These are phyloP conservation scores for Hofmannophila pseudospretella DNA, from an alignment of 2,888 invertebrate genomes.

Conservation along the genomic window DNA sequence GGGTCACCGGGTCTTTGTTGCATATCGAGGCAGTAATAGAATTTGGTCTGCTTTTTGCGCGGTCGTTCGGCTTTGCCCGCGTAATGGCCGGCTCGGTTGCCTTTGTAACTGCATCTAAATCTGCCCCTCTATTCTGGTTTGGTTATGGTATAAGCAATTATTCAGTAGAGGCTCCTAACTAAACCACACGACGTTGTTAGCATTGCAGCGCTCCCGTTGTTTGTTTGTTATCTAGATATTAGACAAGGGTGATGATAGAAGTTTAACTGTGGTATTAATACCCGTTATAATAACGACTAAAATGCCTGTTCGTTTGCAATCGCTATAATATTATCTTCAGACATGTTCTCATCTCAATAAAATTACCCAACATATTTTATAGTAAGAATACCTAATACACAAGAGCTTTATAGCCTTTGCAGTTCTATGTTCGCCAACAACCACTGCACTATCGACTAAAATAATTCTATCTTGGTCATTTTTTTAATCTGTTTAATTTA, in stretches of 20 bases:
- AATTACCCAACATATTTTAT: too few relatives aligned
- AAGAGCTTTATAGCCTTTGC: too few relatives aligned
- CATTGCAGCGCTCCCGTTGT: constrained; percentile 9
- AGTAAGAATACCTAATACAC: too few relatives aligned
- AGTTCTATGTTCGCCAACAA: too few relatives aligned
- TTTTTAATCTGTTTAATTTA: too few relatives aligned
- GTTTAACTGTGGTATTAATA: background rate
- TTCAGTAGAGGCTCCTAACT: constrained; percentile 22
- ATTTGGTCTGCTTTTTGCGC: constrained; percentile 76
- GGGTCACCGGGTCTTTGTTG: constrained; percentile 73
- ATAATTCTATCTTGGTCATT: too few relatives aligned
- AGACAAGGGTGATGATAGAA: constrained; percentile 1
- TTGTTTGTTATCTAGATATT: constrained; percentile 10
- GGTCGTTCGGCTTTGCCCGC: constrained; percentile 49
- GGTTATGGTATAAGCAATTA: constrained; percentile 49
- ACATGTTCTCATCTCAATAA: too few relatives aligned
- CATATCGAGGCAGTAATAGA: constrained; percentile 74
- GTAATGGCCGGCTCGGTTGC: constrained; percentile 68
- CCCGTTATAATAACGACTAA: too few relatives aligned
- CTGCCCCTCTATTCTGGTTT: constrained; percentile 51
- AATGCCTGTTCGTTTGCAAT: too few relatives aligned
- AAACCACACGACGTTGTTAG: constrained; percentile 12
- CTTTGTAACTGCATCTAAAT: constrained; percentile 73
- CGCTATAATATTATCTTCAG: too few relatives aligned
- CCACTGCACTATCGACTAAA: too few relatives aligned